Evolutionary conservation across 2,797 vertebrate genomes (phyloP), one percentile per base, ranked within the genome.

Genomic region (Lepidocolaptes lacrymiger): DNA sequence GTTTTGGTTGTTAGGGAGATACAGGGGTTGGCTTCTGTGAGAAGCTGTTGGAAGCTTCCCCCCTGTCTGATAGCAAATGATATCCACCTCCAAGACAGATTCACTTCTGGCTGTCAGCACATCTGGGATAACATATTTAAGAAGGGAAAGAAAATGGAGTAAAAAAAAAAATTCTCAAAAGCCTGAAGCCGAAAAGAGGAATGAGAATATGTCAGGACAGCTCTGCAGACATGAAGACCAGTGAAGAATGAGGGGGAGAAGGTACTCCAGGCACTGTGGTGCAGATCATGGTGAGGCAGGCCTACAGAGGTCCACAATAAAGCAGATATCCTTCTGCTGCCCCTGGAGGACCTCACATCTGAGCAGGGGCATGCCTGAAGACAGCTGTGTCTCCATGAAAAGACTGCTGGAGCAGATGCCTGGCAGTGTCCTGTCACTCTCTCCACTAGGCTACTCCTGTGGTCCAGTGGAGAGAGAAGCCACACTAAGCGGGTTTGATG

Each of bases 321-420:
- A 61, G 8, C n/a, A 67, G 19, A 41, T 24, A 10, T 14, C 13
- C 36, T 44, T 15, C 8, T 73, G n/a, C 11, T 75, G 9, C 9
- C 46, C 15, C 12, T 22, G 54, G 6, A 82, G 17, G 10, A 41
- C 3, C 4, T 12, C 23, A 15, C 2, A 0, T 6, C 0, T 2
- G 32, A 26, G 16, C 28, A 69, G 36, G 7, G 6, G 28, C 4
- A 44, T 46, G 8, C 9, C 27, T 21, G 28, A 71, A 18, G 36
- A 37, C 37, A 17, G 27, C 49, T 51, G 9, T 23, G 9, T 18
- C 3, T 14, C 19, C 1, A 0, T 28, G 19, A 13, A 19, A 62
- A 55, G 36, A 44, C n/a, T 18, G 1, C 11, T n/a, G 43, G 56
- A 56, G 23, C 13, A n/a, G 56, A 21, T 1, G 43, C 10, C 43